Evolutionary conservation across 2,113 vertebrate genomes (phyloP).

Genomic region (Zapus hudsonius): DNA sequence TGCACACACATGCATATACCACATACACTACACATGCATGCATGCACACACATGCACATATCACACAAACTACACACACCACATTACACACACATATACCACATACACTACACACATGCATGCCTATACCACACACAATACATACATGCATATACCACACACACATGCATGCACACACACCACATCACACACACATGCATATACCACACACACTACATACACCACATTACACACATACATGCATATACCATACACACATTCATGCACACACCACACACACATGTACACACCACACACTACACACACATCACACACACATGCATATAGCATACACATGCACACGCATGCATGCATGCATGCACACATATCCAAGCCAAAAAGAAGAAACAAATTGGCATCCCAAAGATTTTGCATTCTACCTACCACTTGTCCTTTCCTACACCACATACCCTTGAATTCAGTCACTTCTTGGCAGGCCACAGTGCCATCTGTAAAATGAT

Average conservation of each 20-base stretch:
- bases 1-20: neutral
- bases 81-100: too few species aligned
- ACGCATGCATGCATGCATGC: too few species aligned
- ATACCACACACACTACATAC: too few species aligned
- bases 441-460: neutral
- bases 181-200: too few species aligned
- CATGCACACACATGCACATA: neutral
- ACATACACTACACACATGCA: neutral
- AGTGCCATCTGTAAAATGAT: conserved; percentile 18
- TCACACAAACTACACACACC: neutral
- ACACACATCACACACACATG: neutral
- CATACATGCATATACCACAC: too few species aligned
- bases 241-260: too few species aligned
- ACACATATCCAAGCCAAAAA: neutral
- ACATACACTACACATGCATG: too few species aligned
- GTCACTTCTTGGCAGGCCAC: neutral
- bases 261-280: too few species aligned
- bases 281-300: too few species aligned
- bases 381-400: neutral
- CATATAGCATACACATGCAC: too few species aligned
- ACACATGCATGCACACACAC: too few species aligned
- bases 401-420: neutral
- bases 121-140: too few species aligned
- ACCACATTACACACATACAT: neutral
- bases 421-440: neutral